Conservation (phyloP, 1,140 invertebrate genomes). For the Temnothorax curvispinosus region DNA sequence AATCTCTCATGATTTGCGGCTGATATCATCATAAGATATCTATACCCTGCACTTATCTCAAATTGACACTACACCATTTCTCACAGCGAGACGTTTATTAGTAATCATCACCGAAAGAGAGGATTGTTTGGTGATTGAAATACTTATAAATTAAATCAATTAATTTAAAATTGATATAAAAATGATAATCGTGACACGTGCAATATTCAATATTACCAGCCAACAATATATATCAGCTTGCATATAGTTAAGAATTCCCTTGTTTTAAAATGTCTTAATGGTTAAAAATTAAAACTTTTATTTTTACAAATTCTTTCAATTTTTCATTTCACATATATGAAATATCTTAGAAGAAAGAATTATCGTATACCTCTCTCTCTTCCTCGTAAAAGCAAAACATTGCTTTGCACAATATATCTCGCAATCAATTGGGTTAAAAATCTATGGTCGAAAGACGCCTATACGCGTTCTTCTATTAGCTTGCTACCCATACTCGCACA, state of each 20-base stretch:
- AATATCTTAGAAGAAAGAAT: background rate
- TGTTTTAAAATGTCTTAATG: background rate
- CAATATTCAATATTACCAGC: background rate
- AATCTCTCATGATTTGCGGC: conserved; percentile 19
- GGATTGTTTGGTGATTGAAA: background rate
- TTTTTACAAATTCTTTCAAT: background rate
- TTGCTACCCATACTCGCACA: background rate
- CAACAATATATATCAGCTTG: background rate
- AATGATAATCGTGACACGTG: background rate
- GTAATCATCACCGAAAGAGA: background rate
- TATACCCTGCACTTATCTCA: background rate
- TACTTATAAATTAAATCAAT: background rate
- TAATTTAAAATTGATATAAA: background rate
- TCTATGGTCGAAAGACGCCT: background rate
- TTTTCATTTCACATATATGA: background rate
- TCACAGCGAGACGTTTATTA: background rate
- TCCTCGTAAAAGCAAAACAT: background rate
- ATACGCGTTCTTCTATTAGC: background rate
- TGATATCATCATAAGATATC: background rate
- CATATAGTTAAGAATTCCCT: background rate
- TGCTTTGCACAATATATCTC: conserved; percentile 9
- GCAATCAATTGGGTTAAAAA: conserved; percentile 11
- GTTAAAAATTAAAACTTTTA: background rate
- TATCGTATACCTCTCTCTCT: background rate
- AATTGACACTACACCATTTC: background rate